Conservation (phyloP, 2,888 invertebrate species). For the Epinotia nisella region DNA sequence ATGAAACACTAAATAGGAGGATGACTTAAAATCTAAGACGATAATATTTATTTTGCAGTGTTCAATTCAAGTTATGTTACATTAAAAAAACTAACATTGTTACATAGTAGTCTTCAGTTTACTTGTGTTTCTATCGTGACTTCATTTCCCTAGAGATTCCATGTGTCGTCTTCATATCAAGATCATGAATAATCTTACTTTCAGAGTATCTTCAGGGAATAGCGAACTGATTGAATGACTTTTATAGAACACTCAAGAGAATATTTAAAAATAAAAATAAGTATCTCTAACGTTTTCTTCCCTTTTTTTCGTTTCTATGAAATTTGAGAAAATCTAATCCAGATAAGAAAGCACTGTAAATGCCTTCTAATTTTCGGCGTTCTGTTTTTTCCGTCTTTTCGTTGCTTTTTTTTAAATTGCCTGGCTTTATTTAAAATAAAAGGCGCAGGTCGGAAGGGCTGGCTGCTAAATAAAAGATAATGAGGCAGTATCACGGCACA, state of each 20-base stretch:
- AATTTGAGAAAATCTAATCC: too few relatives aligned
- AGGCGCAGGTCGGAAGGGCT: constrained; percentile 14
- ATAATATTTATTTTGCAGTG: too few relatives aligned
- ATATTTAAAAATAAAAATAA: neutral
- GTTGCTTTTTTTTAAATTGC: constrained; percentile 17
- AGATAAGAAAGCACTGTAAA: constrained; percentile 11
- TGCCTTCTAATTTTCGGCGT: constrained; percentile 4
- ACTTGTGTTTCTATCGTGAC: neutral
- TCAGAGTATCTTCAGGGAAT: constrained; percentile 24
- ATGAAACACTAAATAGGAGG: too few relatives aligned
- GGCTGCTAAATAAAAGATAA: constrained; percentile 36
- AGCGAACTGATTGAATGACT: constrained; percentile 19
- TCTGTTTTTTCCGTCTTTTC: neutral
- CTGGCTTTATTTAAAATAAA: constrained; percentile 22
- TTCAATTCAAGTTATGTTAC: too few relatives aligned
- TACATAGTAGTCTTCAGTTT: neutral
- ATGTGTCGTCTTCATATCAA: constrained; percentile 10
- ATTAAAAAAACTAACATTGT: too few relatives aligned
- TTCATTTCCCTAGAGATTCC: constrained; percentile 21
- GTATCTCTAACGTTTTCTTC: too few relatives aligned
- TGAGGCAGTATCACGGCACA: constrained; percentile 34
- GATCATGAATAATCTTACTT: constrained; percentile 18
- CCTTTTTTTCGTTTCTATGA: too few relatives aligned
- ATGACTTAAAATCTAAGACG: too few relatives aligned
- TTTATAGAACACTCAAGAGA: neutral